Evolutionary conservation across 2,113 vertebrate species (phyloP), one percentile per base, ranked within the genome.

Genomic region (Trematomus loennbergii): DNA sequence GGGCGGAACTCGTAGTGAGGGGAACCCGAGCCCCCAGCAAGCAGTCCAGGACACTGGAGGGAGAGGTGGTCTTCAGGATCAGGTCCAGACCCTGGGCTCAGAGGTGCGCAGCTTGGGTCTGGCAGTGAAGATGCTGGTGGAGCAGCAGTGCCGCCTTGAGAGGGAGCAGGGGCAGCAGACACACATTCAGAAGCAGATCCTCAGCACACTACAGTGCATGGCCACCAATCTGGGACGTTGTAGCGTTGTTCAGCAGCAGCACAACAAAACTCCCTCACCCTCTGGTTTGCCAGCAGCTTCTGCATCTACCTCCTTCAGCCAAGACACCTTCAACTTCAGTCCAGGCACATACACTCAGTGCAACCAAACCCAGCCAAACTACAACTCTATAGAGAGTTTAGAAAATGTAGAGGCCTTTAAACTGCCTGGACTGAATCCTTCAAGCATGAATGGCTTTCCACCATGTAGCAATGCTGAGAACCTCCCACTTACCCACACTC

Each of bases 101-200:
- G 95, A 97, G 82, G 76, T 96, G 40, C 95, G 91, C 75, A 93
- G 88, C 66, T 88, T 97, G 78, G 93, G 94, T 9, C 89, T 95
- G 69, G 94, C 93, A 0, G 82, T 96, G 78, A 95, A 95, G 0
- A 33, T 82, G 11, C 88, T 96, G 68, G 92, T 94, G 52, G 95
- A 96, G 89, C 91, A 94, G 65, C 96, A 96, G 63, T 88, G 92
- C 62, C 81, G 72, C 9, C 83, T 96, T 83, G 96, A 96, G 25
- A 91, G 91, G 13, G 96, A 96, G 86, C 96, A 96, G 86, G 88
- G 78, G 5, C 95, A 96, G 66, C 96, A 96, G 89, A 97, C 96
- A 2, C 92, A 92, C 49, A 91, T 96, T 81, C 97, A 97, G 90
- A 96, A 95, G 72, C 96, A 97, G 88, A 94, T 97, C 81, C 93